Evolutionary conservation across 2,888 invertebrate genomes (phyloP).

Genomic region (Chrysodeixis includens): DNA sequence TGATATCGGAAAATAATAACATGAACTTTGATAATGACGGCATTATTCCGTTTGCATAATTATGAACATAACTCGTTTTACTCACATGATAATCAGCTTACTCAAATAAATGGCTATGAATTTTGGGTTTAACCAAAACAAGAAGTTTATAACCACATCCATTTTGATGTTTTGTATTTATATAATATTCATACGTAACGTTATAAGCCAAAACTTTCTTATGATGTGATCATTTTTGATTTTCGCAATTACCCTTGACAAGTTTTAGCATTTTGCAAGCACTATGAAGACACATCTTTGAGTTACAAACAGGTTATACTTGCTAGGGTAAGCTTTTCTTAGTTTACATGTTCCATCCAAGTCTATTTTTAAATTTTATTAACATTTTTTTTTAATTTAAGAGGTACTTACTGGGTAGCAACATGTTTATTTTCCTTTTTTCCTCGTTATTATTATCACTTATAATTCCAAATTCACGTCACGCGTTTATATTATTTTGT

Average conservation of each 20-base stretch:
- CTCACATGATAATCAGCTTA: neutral
- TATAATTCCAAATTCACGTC: slow-evolving; percentile 11
- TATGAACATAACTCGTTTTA: neutral
- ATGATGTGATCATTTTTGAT: neutral
- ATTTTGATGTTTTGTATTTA: neutral
- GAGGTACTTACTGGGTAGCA: slow-evolving; percentile 49
- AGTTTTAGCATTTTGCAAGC: neutral
- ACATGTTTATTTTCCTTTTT: slow-evolving; percentile 26
- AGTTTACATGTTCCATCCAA: neutral
- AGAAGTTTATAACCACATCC: neutral
- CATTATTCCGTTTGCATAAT: neutral
- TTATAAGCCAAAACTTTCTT: neutral
- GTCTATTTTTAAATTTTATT: slow-evolving; percentile 27
- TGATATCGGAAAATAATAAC: neutral
- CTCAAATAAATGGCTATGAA: neutral
- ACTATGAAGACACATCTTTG: neutral
- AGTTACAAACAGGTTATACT: neutral
- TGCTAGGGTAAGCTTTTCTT: neutral
- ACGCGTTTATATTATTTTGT: slow-evolving; percentile 27
- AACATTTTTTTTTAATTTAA: no score
- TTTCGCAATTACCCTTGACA: neutral
- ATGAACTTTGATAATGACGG: neutral
- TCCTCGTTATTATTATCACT: slow-evolving; percentile 5
- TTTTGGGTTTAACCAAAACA: slow-evolving; percentile 1
- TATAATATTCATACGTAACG: slow-evolving; percentile 13